Evolutionary conservation across 2,797 vertebrate species (phyloP).

Genomic region (Periparus ater): DNA sequence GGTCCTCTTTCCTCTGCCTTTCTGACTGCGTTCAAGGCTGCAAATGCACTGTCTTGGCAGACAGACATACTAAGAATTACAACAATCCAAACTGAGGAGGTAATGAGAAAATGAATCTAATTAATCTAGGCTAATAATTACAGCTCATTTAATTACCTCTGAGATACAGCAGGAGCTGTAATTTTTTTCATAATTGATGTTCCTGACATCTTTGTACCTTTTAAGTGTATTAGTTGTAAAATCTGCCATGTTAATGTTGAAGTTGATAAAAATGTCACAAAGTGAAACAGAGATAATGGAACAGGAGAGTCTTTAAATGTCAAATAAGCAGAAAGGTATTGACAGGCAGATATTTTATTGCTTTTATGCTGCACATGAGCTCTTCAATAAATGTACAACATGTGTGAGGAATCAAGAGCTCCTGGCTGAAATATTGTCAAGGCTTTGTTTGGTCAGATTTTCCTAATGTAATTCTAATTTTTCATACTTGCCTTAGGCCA

Average conservation of each 20-base stretch:
- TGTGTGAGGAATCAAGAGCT: not conserved
- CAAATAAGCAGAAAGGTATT: constrained; percentile 45
- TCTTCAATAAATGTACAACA: not conserved
- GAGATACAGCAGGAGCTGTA: constrained; percentile 57
- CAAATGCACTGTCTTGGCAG: not conserved
- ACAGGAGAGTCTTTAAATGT: constrained; percentile 59
- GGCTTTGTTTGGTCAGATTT: constrained; percentile 30
- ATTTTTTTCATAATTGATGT: constrained; percentile 65
- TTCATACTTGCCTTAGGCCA: not conserved
- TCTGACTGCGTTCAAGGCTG: not conserved
- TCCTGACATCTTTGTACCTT: constrained; percentile 60
- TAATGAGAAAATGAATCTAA: constrained; percentile 62
- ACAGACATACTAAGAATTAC: constrained; percentile 39
- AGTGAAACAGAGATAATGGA: constrained; percentile 61
- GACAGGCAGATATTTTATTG: constrained; percentile 32
- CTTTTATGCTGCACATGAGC: constrained; percentile 12
- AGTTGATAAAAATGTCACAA: constrained; percentile 69
- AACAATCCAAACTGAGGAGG: constrained; percentile 44
- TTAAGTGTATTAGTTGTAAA: constrained; percentile 68
- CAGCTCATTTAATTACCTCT: constrained; percentile 59
- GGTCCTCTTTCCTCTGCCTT: not conserved
- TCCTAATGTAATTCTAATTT: not conserved
- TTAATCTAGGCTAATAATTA: constrained; percentile 71
- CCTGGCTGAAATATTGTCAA: not conserved
- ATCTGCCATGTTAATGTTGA: constrained; percentile 41